Percentiles rank a stretch among this genome's conserved stretches.
phyloP scores from a whole-genome alignment of 2,113 vertebrate species.

The Jaculus jaculus region DNA sequence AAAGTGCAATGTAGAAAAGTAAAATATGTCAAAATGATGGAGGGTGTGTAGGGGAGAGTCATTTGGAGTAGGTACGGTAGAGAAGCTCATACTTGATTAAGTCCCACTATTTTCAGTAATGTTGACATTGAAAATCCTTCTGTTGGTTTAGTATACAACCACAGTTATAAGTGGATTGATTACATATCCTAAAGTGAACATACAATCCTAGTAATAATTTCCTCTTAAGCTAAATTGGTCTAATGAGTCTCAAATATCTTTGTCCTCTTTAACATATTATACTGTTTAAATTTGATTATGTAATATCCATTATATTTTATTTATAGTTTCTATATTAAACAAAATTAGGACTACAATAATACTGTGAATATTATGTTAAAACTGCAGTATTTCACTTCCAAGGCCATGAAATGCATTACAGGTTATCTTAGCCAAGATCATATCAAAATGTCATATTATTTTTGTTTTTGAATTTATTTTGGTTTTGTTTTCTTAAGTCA shows the following conservation, averaged over 20 bases:
- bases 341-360: background rate
- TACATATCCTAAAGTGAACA: background rate
- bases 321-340: background rate
- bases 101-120: background rate
- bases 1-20: background rate
- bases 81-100: background rate
- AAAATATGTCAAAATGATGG: background rate
- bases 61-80: background rate
- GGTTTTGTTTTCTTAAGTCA: background rate
- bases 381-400: background rate
- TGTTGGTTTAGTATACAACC: background rate
- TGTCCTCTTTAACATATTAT: background rate
- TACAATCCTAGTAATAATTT: constrained; percentile 11
- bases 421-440: background rate
- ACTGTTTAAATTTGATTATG: constrained; percentile 33
- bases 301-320: background rate
- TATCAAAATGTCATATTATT: background rate
- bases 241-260: background rate
- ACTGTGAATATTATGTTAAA: background rate
- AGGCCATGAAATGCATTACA: background rate
- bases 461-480: background rate
- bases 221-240: background rate
- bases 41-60: background rate
- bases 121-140: background rate
- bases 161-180: background rate